Percentiles rank a stretch among this genome's conserved stretches.
Conservation (phyloP, 1,140 invertebrate species). For the Rhagoletis zephyria region DNA sequence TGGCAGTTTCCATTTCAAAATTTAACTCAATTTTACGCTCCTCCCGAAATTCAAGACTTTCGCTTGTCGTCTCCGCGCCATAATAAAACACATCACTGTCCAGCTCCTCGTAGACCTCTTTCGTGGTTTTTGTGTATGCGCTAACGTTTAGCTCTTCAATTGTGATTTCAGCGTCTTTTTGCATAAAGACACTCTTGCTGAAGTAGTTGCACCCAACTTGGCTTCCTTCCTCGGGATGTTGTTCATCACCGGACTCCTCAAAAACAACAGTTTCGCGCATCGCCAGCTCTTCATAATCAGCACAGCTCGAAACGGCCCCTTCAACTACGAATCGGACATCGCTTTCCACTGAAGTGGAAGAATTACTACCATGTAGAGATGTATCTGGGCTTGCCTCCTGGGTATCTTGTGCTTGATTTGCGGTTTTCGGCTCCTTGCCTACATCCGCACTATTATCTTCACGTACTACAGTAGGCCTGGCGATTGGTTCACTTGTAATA, state of each 20-base stretch:
- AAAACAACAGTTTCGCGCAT: conserved; percentile 18
- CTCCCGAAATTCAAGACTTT: background rate
- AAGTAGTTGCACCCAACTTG: background rate
- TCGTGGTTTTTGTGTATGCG: background rate
- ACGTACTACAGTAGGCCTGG: background rate
- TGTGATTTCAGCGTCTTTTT: background rate
- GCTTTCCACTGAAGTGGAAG: background rate
- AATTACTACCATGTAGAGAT: background rate
- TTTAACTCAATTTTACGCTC: background rate
- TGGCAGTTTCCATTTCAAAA: conserved; percentile 20
- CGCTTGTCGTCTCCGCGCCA: background rate
- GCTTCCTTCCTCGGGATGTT: background rate
- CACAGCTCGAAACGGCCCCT: background rate
- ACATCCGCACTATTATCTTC: background rate
- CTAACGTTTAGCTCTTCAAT: background rate
- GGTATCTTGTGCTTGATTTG: background rate
- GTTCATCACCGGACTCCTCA: background rate
- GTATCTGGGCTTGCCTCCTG: background rate
- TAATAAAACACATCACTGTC: background rate
- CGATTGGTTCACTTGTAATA: background rate
- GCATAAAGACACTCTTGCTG: background rate
- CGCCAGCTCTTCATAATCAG: background rate
- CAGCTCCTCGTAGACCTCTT: background rate
- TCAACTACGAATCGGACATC: background rate
- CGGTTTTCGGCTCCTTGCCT: background rate